Evolutionary conservation across 2,888 invertebrate species (phyloP).

Genomic region (Apodemia hepburni): DNA sequence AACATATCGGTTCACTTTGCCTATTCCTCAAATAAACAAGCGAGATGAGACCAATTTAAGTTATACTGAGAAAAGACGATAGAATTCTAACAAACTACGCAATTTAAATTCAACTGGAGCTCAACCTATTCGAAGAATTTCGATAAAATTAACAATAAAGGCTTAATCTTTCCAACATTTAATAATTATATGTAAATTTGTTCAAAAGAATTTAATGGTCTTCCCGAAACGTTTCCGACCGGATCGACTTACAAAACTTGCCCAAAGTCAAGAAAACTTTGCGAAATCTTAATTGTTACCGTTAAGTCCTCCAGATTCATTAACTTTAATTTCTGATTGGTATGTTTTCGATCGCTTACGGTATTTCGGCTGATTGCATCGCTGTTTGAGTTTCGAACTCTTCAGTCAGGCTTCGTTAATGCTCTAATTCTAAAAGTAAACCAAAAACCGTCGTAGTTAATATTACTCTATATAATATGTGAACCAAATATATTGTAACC

Average conservation of each 20-base stretch:
- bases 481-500: too few relatives aligned
- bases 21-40: too few relatives aligned
- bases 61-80: neutral
- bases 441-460: neutral
- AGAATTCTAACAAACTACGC: neutral
- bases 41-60: too few relatives aligned
- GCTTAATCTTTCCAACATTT: constrained; percentile 26
- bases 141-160: constrained; percentile 9
- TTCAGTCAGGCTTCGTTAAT: constrained; percentile 14
- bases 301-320: constrained; percentile 35
- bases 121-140: neutral
- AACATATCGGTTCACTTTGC: too few relatives aligned
- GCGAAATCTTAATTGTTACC: constrained; percentile 49
- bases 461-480: too few relatives aligned
- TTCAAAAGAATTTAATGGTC: constrained; percentile 54
- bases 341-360: constrained; percentile 26
- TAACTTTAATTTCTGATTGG: constrained; percentile 32
- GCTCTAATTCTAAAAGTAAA: neutral
- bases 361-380: constrained; percentile 25
- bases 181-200: constrained; percentile 42
- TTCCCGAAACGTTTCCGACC: constrained; percentile 30
- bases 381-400: constrained; percentile 21
- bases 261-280: constrained; percentile 43
- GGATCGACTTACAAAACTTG: constrained; percentile 33
- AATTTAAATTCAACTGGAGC: neutral